phyloP scores from a whole-genome alignment of 2,888 invertebrate species.

The Cloeon dipterum region DNA sequence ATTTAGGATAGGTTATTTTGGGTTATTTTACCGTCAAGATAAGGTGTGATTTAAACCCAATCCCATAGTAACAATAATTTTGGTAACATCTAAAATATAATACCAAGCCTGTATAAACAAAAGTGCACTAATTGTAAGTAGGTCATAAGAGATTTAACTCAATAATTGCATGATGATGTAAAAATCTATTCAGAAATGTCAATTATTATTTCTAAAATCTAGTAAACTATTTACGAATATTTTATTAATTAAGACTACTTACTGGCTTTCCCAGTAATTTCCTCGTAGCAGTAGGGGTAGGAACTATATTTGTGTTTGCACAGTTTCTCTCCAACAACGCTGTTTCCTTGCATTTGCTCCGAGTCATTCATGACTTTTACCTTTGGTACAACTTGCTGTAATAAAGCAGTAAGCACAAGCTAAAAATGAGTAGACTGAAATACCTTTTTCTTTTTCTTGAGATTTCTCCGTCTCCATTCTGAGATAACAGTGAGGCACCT shows the following conservation, averaged over 20 bases:
- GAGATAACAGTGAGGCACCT: constrained; percentile 54
- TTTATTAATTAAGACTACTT: not conserved
- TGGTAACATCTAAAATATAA: too few relatives aligned
- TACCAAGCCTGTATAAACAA: too few relatives aligned
- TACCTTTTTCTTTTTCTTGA: constrained; percentile 38
- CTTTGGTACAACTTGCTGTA: constrained; percentile 30
- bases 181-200: not conserved
- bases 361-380: constrained; percentile 52
- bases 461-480: constrained; percentile 55
- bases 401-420: not conserved
- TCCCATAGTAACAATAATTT: too few relatives aligned
- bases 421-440: too few relatives aligned
- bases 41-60: too few relatives aligned
- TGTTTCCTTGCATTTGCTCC: constrained; percentile 19
- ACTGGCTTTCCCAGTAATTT: constrained; percentile 33
- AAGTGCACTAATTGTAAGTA: too few relatives aligned
- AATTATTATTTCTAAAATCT: too few relatives aligned
- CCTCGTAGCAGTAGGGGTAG: constrained; percentile 69
- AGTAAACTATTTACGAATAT: not conserved
- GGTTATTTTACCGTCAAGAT: too few relatives aligned
- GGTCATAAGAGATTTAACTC: too few relatives aligned
- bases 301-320: constrained; percentile 80
- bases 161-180: too few relatives aligned
- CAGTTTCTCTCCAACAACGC: constrained; percentile 32
- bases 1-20: too few relatives aligned